Conservation (phyloP, 2,888 invertebrate species). For the Drosophila mayaguana region DNA sequence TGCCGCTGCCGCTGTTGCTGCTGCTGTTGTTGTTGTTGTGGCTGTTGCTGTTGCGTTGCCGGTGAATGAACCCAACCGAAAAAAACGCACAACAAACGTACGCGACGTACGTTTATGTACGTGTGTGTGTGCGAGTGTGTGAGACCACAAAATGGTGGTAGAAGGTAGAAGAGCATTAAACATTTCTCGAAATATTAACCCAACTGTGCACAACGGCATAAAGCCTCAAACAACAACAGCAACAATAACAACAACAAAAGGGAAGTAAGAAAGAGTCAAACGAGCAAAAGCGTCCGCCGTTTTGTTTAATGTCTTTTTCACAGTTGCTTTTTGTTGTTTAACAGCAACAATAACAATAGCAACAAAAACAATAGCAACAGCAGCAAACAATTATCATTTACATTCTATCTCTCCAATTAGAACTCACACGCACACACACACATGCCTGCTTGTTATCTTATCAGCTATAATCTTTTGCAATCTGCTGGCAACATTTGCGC, state of each 20-base stretch:
- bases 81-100: constrained; percentile 55
- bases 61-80: constrained; percentile 64
- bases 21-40: constrained; percentile 5
- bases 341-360: constrained; percentile 3
- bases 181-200: constrained; percentile 63
- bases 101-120: constrained; percentile 22
- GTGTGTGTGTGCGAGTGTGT: constrained; percentile 10
- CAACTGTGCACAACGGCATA: constrained; percentile 72
- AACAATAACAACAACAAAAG: constrained; percentile 46
- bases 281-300: constrained; percentile 55
- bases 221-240: constrained; percentile 36
- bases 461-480: constrained; percentile 67
- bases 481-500: constrained; percentile 31
- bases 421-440: constrained; percentile 7
- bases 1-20: constrained; percentile 9
- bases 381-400: constrained; percentile 21
- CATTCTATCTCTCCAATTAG: constrained; percentile 18
- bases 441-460: constrained; percentile 58
- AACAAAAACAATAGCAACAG: constrained; percentile 5
- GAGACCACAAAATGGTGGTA: constrained; percentile 66
- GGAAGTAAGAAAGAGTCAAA: constrained; percentile 54
- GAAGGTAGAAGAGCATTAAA: constrained; percentile 58
- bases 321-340: constrained; percentile 26
- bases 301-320: constrained; percentile 54
- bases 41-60: constrained; percentile 43